A percentile compares a stretch with the other conserved stretches of the same genome.
Evolutionary conservation across 1,140 invertebrate genomes (phyloP).

Genomic region (Ceratina calcarata): DNA sequence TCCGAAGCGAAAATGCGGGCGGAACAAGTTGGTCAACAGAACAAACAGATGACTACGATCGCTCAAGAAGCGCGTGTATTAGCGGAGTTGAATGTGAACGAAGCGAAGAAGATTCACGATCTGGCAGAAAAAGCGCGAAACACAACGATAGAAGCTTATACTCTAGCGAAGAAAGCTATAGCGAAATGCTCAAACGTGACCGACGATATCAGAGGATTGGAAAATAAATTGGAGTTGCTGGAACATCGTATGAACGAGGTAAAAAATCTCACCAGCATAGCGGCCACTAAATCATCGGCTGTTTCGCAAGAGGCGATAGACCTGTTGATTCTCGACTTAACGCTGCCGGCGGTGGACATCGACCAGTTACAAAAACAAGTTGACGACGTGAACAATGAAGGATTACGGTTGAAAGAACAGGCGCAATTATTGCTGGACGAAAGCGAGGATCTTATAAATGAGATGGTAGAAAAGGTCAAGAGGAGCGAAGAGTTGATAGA

Average conservation of each 20-base stretch:
- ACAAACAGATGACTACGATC: conserved; percentile 93
- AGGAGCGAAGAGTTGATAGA: conserved; percentile 81
- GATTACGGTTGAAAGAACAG: conserved; percentile 84
- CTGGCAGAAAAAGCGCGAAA: conserved; percentile 91
- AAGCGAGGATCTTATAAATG: conserved; percentile 81
- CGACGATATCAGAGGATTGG: conserved; percentile 84
- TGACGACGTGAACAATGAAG: conserved; percentile 82
- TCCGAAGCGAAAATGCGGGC: conserved; percentile 90
- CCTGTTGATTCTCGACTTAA: conserved; percentile 87
- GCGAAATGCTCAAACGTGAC: conserved; percentile 89
- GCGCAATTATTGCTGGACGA: conserved; percentile 84
- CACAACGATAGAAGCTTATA: conserved; percentile 89
- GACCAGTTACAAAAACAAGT: conserved; percentile 85
- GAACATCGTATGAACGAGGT: conserved; percentile 80
- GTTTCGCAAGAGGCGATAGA: conserved; percentile 90
- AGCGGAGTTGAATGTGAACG: conserved; percentile 87
- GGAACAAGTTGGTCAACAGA: conserved; percentile 93
- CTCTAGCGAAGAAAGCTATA: conserved; percentile 90
- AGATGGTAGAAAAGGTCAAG: conserved; percentile 83
- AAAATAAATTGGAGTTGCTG: conserved; percentile 83
- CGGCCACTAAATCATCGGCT: conserved; percentile 85
- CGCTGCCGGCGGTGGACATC: conserved; percentile 88
- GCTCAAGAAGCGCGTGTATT: conserved; percentile 91
- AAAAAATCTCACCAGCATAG: conserved; percentile 85
- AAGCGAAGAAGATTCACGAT: conserved; percentile 88